phyloP scores from a whole-genome alignment of 2,888 invertebrate genomes.

The Argyra leucocephala region DNA sequence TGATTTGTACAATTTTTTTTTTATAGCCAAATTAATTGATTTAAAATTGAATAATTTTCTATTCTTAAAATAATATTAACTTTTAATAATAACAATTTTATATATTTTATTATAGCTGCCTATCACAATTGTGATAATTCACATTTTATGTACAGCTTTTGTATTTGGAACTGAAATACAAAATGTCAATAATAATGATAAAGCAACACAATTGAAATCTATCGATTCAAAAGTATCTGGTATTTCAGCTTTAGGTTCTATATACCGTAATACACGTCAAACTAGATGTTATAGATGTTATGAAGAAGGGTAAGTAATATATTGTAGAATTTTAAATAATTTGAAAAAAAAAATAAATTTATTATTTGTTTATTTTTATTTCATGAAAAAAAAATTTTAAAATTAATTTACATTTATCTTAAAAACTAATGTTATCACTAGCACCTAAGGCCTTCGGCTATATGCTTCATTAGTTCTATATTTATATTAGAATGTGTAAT shows the following conservation, averaged over 20 bases:
- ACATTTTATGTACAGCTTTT: constrained; percentile 22
- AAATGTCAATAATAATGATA: constrained; percentile 27
- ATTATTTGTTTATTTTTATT: no score
- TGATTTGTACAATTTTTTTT: not conserved
- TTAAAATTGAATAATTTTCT: no score
- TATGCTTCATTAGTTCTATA: no score
- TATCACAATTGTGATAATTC: constrained; percentile 18
- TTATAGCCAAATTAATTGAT: no score
- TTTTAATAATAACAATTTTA: not conserved
- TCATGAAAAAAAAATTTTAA: no score
- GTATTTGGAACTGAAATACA: constrained; percentile 12
- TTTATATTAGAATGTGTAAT: no score
- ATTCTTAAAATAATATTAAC: no score
- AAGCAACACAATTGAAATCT: constrained; percentile 22
- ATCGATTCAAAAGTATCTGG: constrained; percentile 20
- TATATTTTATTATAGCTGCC: constrained; percentile 16
- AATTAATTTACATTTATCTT: no score
- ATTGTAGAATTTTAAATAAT: no score
- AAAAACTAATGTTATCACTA: no score
- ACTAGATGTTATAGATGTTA: constrained; percentile 40
- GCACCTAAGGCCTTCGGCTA: no score
- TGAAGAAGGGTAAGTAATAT: constrained; percentile 33
- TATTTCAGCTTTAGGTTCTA: constrained; percentile 28
- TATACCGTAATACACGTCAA: constrained; percentile 35
- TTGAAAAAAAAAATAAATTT: no score